These are phyloP conservation scores for Macrostomum cliftonense DNA, from an alignment of 2,888 invertebrate species.

Conservation along the genomic window DNA sequence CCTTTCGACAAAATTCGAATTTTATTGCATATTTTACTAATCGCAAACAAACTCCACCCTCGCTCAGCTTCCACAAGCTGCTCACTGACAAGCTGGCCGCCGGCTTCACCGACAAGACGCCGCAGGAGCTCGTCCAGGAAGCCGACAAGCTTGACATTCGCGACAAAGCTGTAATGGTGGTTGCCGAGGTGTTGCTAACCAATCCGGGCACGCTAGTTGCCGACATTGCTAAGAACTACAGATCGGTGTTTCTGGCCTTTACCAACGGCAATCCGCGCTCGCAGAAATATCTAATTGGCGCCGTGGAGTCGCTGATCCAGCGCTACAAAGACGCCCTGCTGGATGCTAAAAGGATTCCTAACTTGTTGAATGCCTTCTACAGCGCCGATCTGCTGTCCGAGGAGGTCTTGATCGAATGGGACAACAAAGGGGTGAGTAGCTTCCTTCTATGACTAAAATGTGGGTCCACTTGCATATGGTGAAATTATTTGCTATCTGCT, in stretches of 20 bases:
- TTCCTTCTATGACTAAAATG: too few relatives aligned
- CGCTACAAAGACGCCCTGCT: constrained; percentile 50
- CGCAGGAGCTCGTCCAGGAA: constrained; percentile 52
- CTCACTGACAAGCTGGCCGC: constrained; percentile 34
- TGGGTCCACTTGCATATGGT: too few relatives aligned
- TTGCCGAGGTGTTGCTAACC: constrained; percentile 65
- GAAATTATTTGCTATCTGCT: too few relatives aligned
- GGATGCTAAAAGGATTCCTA: constrained; percentile 50
- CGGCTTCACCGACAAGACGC: constrained; percentile 16
- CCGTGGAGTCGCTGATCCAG: constrained; percentile 70
- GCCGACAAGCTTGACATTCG: constrained; percentile 80
- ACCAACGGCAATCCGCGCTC: constrained; percentile 13
- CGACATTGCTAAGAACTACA: constrained; percentile 38
- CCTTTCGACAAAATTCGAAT: too few relatives aligned
- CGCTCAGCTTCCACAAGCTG: constrained; percentile 13
- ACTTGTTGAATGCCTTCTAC: constrained; percentile 72
- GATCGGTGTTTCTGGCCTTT: constrained; percentile 23
- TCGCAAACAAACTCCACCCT: too few relatives aligned
- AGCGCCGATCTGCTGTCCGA: constrained; percentile 86
- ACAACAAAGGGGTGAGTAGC: constrained; percentile 50
- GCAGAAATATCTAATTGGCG: constrained; percentile 66
- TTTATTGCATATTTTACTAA: too few relatives aligned
- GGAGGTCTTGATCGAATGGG: constrained; percentile 80
- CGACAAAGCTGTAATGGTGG: constrained; percentile 72
- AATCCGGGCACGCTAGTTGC: constrained; percentile 40